Base-by-base conservation (phyloP, 2,888 invertebrate genomes). In the Anthrax anthrax region DNA sequence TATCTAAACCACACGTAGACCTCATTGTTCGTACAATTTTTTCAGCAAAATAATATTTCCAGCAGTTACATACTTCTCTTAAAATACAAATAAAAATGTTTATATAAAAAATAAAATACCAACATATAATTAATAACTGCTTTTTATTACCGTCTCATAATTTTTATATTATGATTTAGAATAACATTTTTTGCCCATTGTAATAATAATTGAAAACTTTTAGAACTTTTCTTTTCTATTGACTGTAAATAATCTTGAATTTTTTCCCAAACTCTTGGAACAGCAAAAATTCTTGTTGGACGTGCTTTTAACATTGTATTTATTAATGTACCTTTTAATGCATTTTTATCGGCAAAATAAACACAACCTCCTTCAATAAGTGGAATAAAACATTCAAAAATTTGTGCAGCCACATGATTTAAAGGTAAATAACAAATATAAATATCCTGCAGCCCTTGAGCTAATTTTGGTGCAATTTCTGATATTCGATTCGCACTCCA, bases 191-290 rank as follows among this genome's bases (percentile, higher is more conserved):
- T 81, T 0, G 84, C 83, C 78, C 80, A 81, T 16, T 66, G 64
- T 4, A 77, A 72, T 34, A 92, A 75, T 52, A 75, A 73, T 46
- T 32, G 29, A 32, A 12, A 32, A 12, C 9, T 32, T 32, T 12
- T 32, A 12, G 29, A 32, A 12, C 29, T 80, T 41, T 80, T 74
- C 1, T 78, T 74, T 3, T 82, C 86, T 0, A 82, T 75, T 1
- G 76, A 72, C 59, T 78, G 72, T 70, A 94, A 81, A 59, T 81
- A 84, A 58, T 92, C 94, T 57, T 84, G 76, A 60, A 95, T 87
- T 67, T 94, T 94, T 65, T 94, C 94, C 81, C 84, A 94, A 1
- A 94, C 86, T 51, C 94, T 73, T 1, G 94, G 94, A 1, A 94
- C 92, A 0, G 81, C 91, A 43, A 92, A 69, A 57, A 94, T 84